phyloP scores from a whole-genome alignment of 2,888 invertebrate genomes.

The Lordiphosa fenestrarum region DNA sequence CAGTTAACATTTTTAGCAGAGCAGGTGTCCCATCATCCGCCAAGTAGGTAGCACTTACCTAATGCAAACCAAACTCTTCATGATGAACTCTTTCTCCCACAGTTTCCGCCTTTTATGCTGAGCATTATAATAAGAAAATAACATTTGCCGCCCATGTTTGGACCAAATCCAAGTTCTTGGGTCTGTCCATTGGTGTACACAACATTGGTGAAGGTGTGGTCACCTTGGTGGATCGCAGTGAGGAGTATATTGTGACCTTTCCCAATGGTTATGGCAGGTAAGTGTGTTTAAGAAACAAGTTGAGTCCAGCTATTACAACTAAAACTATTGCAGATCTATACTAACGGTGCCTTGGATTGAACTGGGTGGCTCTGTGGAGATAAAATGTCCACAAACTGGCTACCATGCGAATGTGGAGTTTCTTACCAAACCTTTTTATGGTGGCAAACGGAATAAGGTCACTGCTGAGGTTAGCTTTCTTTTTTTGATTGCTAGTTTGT shows the following conservation, averaged over 20 bases:
- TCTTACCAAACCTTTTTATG: constrained; percentile 98
- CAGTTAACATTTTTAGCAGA: constrained; percentile 97
- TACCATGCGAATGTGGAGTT: constrained; percentile 97
- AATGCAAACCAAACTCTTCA: too few species aligned
- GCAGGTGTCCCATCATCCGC: constrained; percentile 99
- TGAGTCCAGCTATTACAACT: neutral
- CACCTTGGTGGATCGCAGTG: constrained; percentile 92
- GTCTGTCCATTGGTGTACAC: constrained; percentile 97
- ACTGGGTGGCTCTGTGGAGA: constrained; percentile 94
- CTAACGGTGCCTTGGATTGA: constrained; percentile 99
- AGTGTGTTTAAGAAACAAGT: neutral
- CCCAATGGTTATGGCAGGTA: constrained; percentile 98
- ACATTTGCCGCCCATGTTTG: constrained; percentile 97
- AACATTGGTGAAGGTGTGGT: constrained; percentile 97
- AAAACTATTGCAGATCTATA: constrained; percentile 87
- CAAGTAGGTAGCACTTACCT: constrained; percentile 83
- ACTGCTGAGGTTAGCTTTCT: constrained; percentile 86
- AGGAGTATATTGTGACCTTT: constrained; percentile 97
- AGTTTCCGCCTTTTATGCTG: constrained; percentile 99
- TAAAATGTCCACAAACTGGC: constrained; percentile 95
- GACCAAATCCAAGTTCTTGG: constrained; percentile 99
- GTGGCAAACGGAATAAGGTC: constrained; percentile 95
- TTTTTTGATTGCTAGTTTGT: too few species aligned
- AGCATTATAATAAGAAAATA: constrained; percentile 94
- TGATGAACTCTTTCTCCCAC: constrained; percentile 49